Conservation (phyloP, 1,140 invertebrate genomes). For the Brachionus sp. region DNA sequence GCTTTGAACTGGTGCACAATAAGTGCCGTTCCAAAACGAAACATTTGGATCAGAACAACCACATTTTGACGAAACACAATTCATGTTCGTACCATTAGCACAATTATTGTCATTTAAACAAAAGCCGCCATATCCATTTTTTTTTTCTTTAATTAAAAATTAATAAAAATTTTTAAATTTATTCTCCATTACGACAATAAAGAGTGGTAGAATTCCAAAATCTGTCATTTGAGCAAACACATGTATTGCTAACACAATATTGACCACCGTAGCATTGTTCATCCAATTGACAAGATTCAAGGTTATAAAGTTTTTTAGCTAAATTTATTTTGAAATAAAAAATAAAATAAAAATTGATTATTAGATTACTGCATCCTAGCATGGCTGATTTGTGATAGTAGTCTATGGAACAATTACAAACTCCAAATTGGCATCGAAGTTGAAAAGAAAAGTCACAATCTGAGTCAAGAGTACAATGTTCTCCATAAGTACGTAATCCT, state of each 20-base stretch:
- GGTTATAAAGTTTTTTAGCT: background rate
- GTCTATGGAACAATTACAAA: background rate
- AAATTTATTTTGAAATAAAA: background rate
- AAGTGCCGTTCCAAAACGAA: constrained; percentile 28
- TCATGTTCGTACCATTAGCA: constrained; percentile 2
- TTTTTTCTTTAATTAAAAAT: background rate
- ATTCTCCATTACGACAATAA: background rate
- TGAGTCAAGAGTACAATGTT: background rate
- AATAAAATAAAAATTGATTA: background rate
- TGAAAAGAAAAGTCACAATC: background rate
- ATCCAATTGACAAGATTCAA: background rate
- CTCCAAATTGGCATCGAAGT: background rate
- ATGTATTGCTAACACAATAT: background rate
- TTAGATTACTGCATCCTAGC: background rate
- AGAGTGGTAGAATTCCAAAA: constrained; percentile 1
- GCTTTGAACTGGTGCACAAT: background rate
- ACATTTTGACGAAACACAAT: constrained; percentile 19
- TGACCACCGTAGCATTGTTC: constrained; percentile 1
- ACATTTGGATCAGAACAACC: constrained; percentile 14
- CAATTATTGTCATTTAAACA: constrained; percentile 6
- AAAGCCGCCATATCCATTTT: background rate
- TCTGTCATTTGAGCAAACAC: background rate
- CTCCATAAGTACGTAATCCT: background rate
- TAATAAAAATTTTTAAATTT: background rate
- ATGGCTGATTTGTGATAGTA: background rate